phyloP scores from a whole-genome alignment of 2,888 invertebrate genomes.

The Acleris emargana region DNA sequence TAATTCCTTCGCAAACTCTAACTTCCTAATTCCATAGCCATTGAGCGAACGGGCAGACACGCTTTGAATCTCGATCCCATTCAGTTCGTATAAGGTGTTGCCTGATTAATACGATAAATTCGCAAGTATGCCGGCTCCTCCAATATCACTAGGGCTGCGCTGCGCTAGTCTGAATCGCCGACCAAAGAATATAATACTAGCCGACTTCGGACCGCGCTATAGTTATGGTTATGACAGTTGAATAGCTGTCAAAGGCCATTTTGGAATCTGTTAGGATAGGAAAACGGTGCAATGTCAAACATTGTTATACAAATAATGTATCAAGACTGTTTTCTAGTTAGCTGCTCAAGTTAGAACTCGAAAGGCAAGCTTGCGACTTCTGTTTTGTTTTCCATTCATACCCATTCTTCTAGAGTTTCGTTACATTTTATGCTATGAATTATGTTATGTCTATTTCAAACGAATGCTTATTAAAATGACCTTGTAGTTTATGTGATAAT shows the following conservation, averaged over 20 bases:
- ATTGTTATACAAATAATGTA: neutral
- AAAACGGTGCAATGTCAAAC: neutral
- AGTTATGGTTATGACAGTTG: too few relatives aligned
- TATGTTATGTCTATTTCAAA: too few relatives aligned
- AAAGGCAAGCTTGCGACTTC: too few relatives aligned
- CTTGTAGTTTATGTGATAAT: too few relatives aligned
- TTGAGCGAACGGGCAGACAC: constrained; percentile 26
- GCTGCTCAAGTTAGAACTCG: too few relatives aligned
- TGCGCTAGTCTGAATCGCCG: neutral
- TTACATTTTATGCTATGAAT: too few relatives aligned
- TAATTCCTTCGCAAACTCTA: constrained; percentile 26
- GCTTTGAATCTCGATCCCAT: constrained; percentile 47
- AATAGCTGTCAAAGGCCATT: too few relatives aligned
- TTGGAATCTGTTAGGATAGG: neutral
- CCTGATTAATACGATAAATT: constrained; percentile 66
- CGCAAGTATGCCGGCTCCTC: constrained; percentile 47
- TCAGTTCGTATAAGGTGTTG: constrained; percentile 52
- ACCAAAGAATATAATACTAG: too few relatives aligned
- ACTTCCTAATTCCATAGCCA: constrained; percentile 34
- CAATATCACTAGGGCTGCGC: constrained; percentile 43
- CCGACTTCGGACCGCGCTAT: too few relatives aligned
- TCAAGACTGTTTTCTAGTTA: neutral
- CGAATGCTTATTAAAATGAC: too few relatives aligned
- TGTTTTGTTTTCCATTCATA: too few relatives aligned
- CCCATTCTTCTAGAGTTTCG: too few relatives aligned